Evolutionary conservation across 2,113 vertebrate genomes (phyloP), one percentile per base, ranked within the genome.

Genomic region (Toxotes jaculatrix): DNA sequence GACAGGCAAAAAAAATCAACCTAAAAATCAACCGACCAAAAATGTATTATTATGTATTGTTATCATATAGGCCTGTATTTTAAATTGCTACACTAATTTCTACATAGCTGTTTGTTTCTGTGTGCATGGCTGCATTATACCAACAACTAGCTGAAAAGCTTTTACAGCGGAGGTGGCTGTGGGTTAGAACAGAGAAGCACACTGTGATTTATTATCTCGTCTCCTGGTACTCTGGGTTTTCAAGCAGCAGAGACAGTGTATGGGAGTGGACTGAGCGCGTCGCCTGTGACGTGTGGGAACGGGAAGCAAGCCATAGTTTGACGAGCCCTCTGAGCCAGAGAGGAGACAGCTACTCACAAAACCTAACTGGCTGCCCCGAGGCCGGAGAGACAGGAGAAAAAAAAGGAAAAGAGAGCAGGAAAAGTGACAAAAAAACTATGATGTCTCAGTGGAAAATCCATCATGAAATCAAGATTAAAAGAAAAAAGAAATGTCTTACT

Each of bases 291-390:
- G 77, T 0, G 42, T 77, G 70, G 77, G 59, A 81, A 75, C 7
- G 0, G 68, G 82, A 69, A 83, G 34, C 66, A 60, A 83, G 85
- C 56, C 76, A 57, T 63, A 74, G 79, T 89, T 90, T 93, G 93
- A 93, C 60, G 60, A 90, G 91, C 38, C 73, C 87, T 87, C 56
- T 68, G 86, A 91, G 84, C 66, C 80, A 17, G 73, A 80, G 88
- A 92, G 85, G 71, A 89, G 91, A 93, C 90, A 89, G 62, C 80
- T 80, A 88, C 89, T 91, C 86, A 85, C 62, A 87, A 67, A 88
- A 75, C 49, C 69, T 71, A 67, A 77, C 81, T 60, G 74, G n/a
- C 81, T 81, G 84, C 83, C 87, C 68, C 0, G 38, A 82, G 89
- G 90, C 87, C 27, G 23, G 47, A 74, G 59, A 16, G 38, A 19